Evolutionary conservation across 2,888 invertebrate species (phyloP), one percentile per base, ranked within the genome.

Genomic region (Phaonia tiefii): DNA sequence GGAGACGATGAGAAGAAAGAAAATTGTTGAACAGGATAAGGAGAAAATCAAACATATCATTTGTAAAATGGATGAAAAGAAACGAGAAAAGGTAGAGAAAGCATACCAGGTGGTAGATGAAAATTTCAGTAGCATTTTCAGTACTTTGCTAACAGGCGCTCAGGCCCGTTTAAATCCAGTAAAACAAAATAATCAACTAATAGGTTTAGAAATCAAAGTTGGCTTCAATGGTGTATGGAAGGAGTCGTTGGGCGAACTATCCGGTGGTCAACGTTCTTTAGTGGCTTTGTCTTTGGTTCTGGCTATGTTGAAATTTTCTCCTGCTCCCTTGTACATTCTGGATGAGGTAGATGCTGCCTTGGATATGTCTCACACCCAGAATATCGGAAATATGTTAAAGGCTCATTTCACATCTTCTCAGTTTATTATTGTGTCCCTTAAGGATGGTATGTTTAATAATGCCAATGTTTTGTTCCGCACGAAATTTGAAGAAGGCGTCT

Each of bases 381-480:
- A 99, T 91, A 99, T 99, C 87, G 99, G 99, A 2, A 93, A 94
- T 85, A 99, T 99, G 98, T 92, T 99, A 63, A 95, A 95, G 88
- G 92, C 93, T 13, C 97, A 98, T 90, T 99, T 99, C 89, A 95
- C 94, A 84, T 94, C 95, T 88, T 98, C 98, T 0, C 94, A 99
- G 95, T 99, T 99, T 91, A 96, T 99, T 85, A 96, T 99, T 83
- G 99, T 99, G 0, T 99, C 99, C 0, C 92, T 99, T 58, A 99
- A 99, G 89, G 99, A 99, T 90, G 99, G 99, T 31, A 99, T 99
- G 98, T 99, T 99, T 92, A 98, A 97, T 91, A 99, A 99, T 91
- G 99, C 99, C 0, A 99, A 99, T 91, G 98, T 99, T 25, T 91
- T 99, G 73, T 99, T 97, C 92, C 95, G 96, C 73, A 99, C 99